Evolutionary conservation across 1,140 invertebrate species (phyloP).

Genomic region (Panagrolaimus sp.): DNA sequence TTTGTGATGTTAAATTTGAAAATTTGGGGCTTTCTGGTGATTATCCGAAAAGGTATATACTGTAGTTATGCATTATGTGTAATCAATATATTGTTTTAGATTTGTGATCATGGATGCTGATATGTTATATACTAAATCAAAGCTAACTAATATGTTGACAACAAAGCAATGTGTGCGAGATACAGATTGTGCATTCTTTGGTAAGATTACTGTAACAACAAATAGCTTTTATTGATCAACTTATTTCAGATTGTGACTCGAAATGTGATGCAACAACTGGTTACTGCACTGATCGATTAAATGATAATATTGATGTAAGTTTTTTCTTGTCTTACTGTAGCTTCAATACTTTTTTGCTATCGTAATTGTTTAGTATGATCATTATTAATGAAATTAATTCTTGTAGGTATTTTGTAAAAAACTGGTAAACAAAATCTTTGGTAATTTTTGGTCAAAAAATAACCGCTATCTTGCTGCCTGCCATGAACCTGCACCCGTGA

Average conservation of each 20-base stretch:
- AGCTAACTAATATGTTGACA: slow-evolving; percentile 39
- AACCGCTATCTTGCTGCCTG: slow-evolving; percentile 55
- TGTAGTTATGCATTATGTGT: slow-evolving; percentile 8
- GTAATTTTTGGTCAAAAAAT: slow-evolving; percentile 54
- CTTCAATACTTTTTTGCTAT: slow-evolving; percentile 5
- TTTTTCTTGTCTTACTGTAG: slow-evolving; percentile 7
- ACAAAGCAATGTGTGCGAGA: slow-evolving; percentile 37
- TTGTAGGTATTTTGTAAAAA: slow-evolving; percentile 57
- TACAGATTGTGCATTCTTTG: slow-evolving; percentile 45
- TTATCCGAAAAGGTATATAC: slow-evolving; percentile 52
- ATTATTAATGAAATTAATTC: too few species aligned
- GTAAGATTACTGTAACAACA: slow-evolving; percentile 34
- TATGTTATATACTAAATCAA: slow-evolving; percentile 53
- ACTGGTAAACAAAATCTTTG: slow-evolving; percentile 50
- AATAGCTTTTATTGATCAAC: background rate
- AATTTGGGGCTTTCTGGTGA: slow-evolving; percentile 55
- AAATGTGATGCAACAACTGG: slow-evolving; percentile 37
- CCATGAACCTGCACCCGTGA: slow-evolving; percentile 39
- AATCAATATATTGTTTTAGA: slow-evolving; percentile 19
- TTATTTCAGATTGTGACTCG: slow-evolving; percentile 44
- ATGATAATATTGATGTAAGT: slow-evolving; percentile 56
- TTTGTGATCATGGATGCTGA: slow-evolving; percentile 57
- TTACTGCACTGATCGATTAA: slow-evolving; percentile 40
- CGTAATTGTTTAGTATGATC: slow-evolving; percentile 13
- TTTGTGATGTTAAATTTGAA: slow-evolving; percentile 58